A percentile compares a stretch with the other conserved stretches of the same genome.
Evolutionary conservation across 2,113 vertebrate species (phyloP).

Genomic region (Triplophysa tibetana): DNA sequence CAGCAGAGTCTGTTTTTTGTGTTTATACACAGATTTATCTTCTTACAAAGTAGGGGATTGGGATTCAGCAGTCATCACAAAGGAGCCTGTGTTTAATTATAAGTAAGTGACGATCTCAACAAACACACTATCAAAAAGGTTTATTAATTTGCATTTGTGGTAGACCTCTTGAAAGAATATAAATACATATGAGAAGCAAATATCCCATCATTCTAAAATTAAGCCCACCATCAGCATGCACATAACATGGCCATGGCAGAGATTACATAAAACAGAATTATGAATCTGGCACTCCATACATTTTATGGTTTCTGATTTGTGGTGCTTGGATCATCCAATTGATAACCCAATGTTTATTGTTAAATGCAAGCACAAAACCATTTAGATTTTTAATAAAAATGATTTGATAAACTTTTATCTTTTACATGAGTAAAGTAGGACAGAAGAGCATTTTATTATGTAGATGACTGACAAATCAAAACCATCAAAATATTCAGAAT

Average conservation of each 20-base stretch:
- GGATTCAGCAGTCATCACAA: constrained; percentile 76
- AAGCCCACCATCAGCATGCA: constrained; percentile 22
- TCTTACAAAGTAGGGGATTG: constrained; percentile 63
- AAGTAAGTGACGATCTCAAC: constrained; percentile 71
- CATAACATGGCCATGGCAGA: constrained; percentile 6
- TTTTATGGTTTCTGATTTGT: not conserved
- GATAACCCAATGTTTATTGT: not conserved
- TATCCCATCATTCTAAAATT: constrained; percentile 38
- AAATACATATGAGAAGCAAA: constrained; percentile 26
- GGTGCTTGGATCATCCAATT: not conserved
- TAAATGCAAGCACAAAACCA: not conserved
- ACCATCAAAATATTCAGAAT: not conserved
- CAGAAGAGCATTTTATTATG: not conserved
- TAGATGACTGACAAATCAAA: constrained; percentile 3
- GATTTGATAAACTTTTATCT: no score
- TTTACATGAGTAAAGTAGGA: no score
- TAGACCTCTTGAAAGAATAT: not conserved
- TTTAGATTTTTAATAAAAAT: no score
- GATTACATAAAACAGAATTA: constrained; percentile 47
- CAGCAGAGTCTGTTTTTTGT: not conserved
- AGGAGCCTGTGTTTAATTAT: constrained; percentile 73
- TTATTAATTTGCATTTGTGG: constrained; percentile 36
- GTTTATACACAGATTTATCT: constrained; percentile 41
- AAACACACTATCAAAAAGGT: constrained; percentile 3
- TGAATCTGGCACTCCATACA: not conserved